Evolutionary conservation across 2,888 invertebrate species (phyloP).

Genomic region (Brenthis hecate): DNA sequence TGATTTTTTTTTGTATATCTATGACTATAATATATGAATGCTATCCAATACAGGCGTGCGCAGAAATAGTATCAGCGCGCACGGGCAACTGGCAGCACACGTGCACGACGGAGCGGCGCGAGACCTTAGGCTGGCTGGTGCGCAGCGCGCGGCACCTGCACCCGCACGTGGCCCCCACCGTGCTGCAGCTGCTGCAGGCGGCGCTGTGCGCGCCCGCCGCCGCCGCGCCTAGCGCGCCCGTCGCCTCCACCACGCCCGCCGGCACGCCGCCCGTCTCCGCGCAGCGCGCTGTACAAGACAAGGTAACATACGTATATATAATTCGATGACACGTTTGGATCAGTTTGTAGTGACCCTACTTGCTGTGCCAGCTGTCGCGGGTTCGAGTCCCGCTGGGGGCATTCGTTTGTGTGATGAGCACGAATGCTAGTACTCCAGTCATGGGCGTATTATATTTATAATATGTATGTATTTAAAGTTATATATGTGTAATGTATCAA

Average conservation of each 20-base stretch:
- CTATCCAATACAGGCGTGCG: conserved; percentile 83
- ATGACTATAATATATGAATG: too few relatives aligned
- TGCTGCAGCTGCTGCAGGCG: conserved; percentile 93
- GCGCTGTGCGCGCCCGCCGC: conserved; percentile 86
- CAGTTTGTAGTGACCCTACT: too few relatives aligned
- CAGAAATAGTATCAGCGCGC: conserved; percentile 94
- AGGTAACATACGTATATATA: conserved; percentile 31
- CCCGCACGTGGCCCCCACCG: conserved; percentile 95
- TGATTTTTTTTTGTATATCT: too few relatives aligned
- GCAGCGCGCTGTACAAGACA: conserved; percentile 29
- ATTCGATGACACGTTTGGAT: too few relatives aligned
- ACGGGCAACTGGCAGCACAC: conserved; percentile 98
- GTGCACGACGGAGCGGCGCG: conserved; percentile 87
- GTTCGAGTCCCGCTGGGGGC: too few relatives aligned
- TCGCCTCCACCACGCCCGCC: conserved; percentile 23
- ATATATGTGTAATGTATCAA: too few relatives aligned
- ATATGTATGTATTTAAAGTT: too few relatives aligned
- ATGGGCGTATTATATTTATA: too few relatives aligned
- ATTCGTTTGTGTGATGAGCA: too few relatives aligned
- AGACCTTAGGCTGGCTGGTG: conserved; percentile 91
- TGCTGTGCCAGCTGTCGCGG: too few relatives aligned
- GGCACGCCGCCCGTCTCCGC: conserved; percentile 4
- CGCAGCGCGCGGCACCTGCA: conserved; percentile 93
- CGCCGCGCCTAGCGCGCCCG: conserved; percentile 30
- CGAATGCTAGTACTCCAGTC: too few relatives aligned